Conservation (phyloP, 2,888 invertebrate genomes). For the Carterocephalus palaemon region DNA sequence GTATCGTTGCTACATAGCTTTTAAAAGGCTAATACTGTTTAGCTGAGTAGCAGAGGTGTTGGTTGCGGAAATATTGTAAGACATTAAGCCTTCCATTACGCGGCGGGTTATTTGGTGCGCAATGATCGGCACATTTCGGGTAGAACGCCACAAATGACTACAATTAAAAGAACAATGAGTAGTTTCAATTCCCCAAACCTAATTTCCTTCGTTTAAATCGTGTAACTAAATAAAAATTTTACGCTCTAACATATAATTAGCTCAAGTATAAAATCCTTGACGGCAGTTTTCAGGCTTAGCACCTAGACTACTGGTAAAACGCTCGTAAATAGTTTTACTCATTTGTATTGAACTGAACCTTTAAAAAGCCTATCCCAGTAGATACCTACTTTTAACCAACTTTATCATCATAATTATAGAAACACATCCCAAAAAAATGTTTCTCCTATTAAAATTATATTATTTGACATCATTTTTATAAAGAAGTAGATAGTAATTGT, state of each 20-base stretch:
- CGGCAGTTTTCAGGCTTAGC: background rate
- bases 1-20: too few relatives aligned
- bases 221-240: conserved; percentile 64
- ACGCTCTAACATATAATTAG: conserved; percentile 52
- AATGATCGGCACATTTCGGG: conserved; percentile 73
- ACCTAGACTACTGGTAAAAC: background rate
- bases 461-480: too few relatives aligned
- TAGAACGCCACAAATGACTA: conserved; percentile 75
- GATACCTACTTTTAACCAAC: too few relatives aligned
- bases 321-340: too few relatives aligned
- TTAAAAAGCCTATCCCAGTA: too few relatives aligned
- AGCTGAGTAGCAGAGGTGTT: too few relatives aligned
- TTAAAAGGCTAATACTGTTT: too few relatives aligned
- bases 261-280: conserved; percentile 33
- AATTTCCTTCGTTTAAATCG: conserved; percentile 71
- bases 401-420: too few relatives aligned
- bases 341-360: too few relatives aligned
- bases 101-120: conserved; percentile 35
- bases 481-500: too few relatives aligned
- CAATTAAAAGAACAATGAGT: conserved; percentile 78
- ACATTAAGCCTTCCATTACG: conserved; percentile 5
- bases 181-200: conserved; percentile 76
- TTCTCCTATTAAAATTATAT: too few relatives aligned
- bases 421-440: too few relatives aligned
- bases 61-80: conserved; percentile 6